Evolutionary conservation across 2,888 invertebrate genomes (phyloP).

Genomic region (Thysanoteuthis rhombus): DNA sequence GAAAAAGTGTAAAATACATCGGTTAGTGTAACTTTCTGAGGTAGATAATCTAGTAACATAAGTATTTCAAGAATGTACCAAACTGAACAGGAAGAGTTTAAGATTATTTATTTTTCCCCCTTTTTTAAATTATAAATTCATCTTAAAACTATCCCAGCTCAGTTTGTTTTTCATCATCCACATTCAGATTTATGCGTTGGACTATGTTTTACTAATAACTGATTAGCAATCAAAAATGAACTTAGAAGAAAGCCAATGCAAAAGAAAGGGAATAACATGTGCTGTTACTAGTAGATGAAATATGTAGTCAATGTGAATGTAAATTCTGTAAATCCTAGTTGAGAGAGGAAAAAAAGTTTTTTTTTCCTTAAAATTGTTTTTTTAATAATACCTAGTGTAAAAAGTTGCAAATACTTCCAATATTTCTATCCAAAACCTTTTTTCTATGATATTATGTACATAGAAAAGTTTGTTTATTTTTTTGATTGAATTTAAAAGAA

Average conservation of each 20-base stretch:
- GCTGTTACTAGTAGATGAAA: not conserved
- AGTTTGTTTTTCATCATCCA: not conserved
- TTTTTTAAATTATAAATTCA: not conserved
- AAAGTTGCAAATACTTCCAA: not conserved
- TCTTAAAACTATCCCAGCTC: not conserved
- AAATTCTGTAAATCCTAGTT: not conserved
- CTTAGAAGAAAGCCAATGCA: too few relatives aligned
- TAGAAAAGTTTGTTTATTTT: not conserved
- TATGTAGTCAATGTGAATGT: not conserved
- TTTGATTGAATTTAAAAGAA: too few relatives aligned
- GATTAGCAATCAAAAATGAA: not conserved
- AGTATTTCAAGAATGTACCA: not conserved
- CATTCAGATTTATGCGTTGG: not conserved
- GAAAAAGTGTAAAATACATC: not conserved
- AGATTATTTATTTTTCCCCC: not conserved
- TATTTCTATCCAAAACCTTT: not conserved
- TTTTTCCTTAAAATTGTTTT: not conserved
- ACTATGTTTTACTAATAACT: not conserved
- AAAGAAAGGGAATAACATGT: not conserved
- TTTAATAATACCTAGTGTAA: not conserved
- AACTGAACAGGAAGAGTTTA: not conserved
- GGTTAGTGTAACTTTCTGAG: not conserved
- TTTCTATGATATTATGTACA: not conserved
- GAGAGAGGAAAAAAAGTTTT: not conserved
- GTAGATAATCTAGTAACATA: not conserved